Evolutionary conservation across 1,140 invertebrate genomes (phyloP), one percentile per base, ranked within the genome.

Genomic region (Tetragonula clypearis): DNA sequence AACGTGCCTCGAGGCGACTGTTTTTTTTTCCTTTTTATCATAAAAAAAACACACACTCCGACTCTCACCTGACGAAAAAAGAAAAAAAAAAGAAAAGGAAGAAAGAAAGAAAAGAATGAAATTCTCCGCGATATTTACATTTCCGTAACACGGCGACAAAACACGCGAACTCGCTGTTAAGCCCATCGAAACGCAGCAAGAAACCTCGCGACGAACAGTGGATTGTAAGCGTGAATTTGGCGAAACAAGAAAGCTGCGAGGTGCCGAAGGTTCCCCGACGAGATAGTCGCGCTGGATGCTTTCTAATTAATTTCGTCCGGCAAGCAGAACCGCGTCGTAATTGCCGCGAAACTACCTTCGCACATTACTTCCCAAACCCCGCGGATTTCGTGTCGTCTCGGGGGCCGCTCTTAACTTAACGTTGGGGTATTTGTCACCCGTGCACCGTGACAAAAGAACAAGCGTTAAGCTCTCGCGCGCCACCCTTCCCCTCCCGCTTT

Each of bases 221-320:
- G 23, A 62, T 17, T 17, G 26, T 66, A 26, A 49, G 41, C n/a
- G 5, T n/a, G 62, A 66, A 26, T 49, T 8, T 49, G 41, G 6
- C 14, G 15, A 17, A 5, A 2, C 60, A 53, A 76, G 66, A 87
- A 84, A 76, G 71, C 84, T 62, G 60, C 23, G 5, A 21, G 21
- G 60, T 66, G 84, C 87, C 88, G 88, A 84, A 71, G 72, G 2
- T 2, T 4, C 11, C 23, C 21, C 8, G 19, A 15, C 12, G 41
- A 17, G 65, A 60, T 30, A 26, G 55, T n/a, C 84, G 65, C 35
- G 69, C 49, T 60, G 80, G 72, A 66, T 77, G 86, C 58, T 87
- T 90, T 87, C 88, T 91, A 92, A 92, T 92, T 92, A 92, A 92
- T 92, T 91, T 91, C 87, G 85, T 87, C 88, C 85, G 84, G 87